Evolutionary conservation across 2,797 vertebrate species (phyloP), one percentile per base, ranked within the genome.

Genomic region (Pempheris klunzingeri): DNA sequence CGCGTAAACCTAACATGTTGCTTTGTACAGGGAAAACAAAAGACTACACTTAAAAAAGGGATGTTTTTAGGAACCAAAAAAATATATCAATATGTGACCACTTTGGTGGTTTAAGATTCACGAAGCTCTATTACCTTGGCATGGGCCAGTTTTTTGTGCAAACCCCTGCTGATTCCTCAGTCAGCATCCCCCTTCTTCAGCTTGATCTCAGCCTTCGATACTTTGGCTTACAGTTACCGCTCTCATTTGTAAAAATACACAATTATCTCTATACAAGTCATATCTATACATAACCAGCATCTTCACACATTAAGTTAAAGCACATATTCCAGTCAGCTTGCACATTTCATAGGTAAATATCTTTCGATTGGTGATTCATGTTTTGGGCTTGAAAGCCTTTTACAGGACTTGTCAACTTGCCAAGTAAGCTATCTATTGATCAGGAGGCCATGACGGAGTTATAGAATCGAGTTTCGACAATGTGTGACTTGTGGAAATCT

Each of bases 151-250:
- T 85, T 74, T 89, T 82, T 94, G 94, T 95, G 93, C 92, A 95
- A 94, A 93, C 83, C 81, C n/a, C 77, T 75, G 82, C 88, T 86
- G 83, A 91, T 88, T 81, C 69, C 80, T 87, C 73, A 72, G 67
- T 83, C 85, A 90, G 82, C 81, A 80, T 74, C 78, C 63, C 67
- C 71, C 54, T 62, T 75, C 65, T 78, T 85, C 63, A 82, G 59
- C 80, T 78, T 85, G 67, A 88, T 83, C 74, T 88, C 72, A 86
- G 84, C 82, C 89, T 85, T 90, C 83, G 82, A 90, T 78, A 88
- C 92, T 95, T 94, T 94, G 92, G 92, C 92, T 94, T 92, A 91
- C 84, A 82, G 74, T 85, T 81, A 90, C 85, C 80, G 73, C 83
- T 93, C 71, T 93, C 71, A 74, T 80, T 84, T 75, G 84, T 84